phyloP scores from a whole-genome alignment of 2,888 invertebrate species.

The Dioctria rufipes region DNA sequence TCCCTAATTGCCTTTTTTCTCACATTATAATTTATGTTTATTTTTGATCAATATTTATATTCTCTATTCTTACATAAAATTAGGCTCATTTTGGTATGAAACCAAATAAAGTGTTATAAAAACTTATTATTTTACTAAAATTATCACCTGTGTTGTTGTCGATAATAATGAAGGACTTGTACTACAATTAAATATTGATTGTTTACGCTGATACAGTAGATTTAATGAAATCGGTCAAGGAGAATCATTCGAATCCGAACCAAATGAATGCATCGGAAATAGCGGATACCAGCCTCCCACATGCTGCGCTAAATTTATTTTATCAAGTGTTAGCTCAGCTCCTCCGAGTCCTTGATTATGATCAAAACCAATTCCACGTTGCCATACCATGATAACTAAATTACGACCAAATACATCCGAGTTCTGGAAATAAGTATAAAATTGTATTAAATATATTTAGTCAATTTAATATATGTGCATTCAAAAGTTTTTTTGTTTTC shows the following conservation, averaged over 20 bases:
- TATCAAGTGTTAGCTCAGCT: conserved; percentile 88
- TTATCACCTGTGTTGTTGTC: conserved; percentile 58
- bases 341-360: conserved; percentile 88
- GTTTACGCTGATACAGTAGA: conserved; percentile 32
- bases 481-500: no score
- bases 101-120: conserved; percentile 24
- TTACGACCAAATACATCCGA: conserved; percentile 85
- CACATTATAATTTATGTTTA: not conserved
- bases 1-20: not conserved
- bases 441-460: no score
- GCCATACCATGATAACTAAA: conserved; percentile 93
- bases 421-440: conserved; percentile 70
- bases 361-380: conserved; percentile 89
- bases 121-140: conserved; percentile 56
- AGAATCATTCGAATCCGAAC: conserved; percentile 74
- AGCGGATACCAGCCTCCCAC: conserved; percentile 94
- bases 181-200: conserved; percentile 51
- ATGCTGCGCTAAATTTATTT: conserved; percentile 83
- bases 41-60: not conserved
- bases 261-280: conserved; percentile 88
- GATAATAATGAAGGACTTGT: conserved; percentile 47
- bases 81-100: conserved; percentile 1
- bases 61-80: not conserved
- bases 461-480: no score
- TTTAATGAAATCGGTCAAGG: conserved; percentile 69